Conservation (phyloP, 2,113 vertebrate species). For the Hassar affinis region DNA sequence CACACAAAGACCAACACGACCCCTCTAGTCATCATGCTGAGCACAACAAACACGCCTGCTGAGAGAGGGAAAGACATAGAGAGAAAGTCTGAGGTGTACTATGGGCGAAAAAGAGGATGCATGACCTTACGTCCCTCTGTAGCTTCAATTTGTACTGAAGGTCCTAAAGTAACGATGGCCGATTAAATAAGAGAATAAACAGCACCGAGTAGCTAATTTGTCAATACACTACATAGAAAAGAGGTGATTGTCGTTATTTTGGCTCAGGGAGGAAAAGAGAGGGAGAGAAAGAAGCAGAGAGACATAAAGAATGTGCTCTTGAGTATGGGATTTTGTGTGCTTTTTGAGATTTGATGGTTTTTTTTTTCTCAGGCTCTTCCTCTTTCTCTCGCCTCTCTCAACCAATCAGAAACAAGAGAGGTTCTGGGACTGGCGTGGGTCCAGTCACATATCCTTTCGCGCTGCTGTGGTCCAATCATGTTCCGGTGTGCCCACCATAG, state of each 20-base stretch:
- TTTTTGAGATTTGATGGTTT: conserved; percentile 4
- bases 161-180: conserved; percentile 4
- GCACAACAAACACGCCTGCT: conserved; percentile 32
- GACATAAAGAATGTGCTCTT: conserved; percentile 19
- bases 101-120: neutral
- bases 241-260: conserved; percentile 55
- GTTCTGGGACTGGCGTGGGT: conserved; percentile 57
- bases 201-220: conserved; percentile 26
- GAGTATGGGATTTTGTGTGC: conserved; percentile 20
- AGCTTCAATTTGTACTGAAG: conserved; percentile 35
- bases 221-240: conserved; percentile 39
- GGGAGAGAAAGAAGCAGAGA: conserved; percentile 30
- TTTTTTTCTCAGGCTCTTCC: conserved; percentile 42
- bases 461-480: conserved; percentile 68
- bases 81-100: conserved; percentile 30
- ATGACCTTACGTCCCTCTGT: neutral
- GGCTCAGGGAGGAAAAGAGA: conserved; percentile 39
- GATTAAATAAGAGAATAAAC: conserved; percentile 8
- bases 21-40: conserved; percentile 32
- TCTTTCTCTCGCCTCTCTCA: conserved; percentile 63
- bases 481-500: conserved; percentile 72
- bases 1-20: conserved; percentile 32
- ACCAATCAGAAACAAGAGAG: conserved; percentile 45
- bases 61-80: conserved; percentile 40
- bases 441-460: conserved; percentile 65